These are phyloP conservation scores for Polypedilum vanderplanki DNA, from an alignment of 1,140 invertebrate genomes.

Conservation along the genomic window DNA sequence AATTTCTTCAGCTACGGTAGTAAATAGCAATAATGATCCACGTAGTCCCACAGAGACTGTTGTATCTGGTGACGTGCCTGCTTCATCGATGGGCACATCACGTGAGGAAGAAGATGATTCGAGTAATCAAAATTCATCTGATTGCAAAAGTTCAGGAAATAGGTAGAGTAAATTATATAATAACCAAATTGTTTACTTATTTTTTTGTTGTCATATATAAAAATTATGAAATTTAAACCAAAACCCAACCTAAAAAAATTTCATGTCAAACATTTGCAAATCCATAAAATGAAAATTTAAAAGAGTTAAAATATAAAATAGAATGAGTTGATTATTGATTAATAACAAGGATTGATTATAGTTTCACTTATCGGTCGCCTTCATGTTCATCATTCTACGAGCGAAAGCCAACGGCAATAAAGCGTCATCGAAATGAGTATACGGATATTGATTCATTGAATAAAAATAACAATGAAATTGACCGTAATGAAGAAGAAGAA, in stretches of 20 bases:
- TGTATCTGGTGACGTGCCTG: conserved; percentile 33
- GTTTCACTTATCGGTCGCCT: not conserved
- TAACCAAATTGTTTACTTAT: not conserved
- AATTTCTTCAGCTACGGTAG: conserved; percentile 25
- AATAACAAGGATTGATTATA: conserved; percentile 21
- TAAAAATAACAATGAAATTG: conserved; percentile 25
- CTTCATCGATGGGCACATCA: conserved; percentile 48
- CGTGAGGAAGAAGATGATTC: conserved; percentile 55
- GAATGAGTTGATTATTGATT: conserved; percentile 1
- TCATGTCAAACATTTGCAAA: conserved; percentile 8
- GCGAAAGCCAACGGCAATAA: not conserved
- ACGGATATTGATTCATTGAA: conserved; percentile 9
- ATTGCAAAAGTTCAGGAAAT: conserved; percentile 58
- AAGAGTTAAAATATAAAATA: not conserved
- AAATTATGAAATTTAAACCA: not conserved
- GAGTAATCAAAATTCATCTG: conserved; percentile 55
- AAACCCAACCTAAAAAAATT: not conserved
- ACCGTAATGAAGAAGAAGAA: not conserved
- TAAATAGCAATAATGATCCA: not conserved
- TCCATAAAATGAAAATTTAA: not conserved
- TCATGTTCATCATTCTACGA: conserved; percentile 8
- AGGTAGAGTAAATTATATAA: conserved; percentile 44
- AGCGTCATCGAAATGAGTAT: not conserved
- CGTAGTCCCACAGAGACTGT: conserved; percentile 26
- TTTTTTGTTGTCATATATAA: not conserved